A percentile compares a stretch with the other conserved stretches of the same genome.
Evolutionary conservation across 2,113 vertebrate species (phyloP).

Genomic region (Salminus brasiliensis): DNA sequence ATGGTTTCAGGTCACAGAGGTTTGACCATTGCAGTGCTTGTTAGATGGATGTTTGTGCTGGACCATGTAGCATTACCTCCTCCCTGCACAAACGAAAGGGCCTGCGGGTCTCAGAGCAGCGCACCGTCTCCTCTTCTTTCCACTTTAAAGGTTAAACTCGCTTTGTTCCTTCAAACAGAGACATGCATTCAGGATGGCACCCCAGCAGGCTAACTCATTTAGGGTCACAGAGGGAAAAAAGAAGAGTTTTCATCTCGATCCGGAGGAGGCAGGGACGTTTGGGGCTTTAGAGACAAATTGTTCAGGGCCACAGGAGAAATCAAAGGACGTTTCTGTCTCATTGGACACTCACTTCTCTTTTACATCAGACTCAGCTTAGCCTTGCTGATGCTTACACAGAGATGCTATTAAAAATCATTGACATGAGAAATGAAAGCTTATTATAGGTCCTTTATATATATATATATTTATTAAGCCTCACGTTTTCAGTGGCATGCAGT

Average conservation of each 20-base stretch:
- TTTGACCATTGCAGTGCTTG: constrained; percentile 47
- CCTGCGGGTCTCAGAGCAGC: constrained; percentile 47
- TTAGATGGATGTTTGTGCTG: constrained; percentile 44
- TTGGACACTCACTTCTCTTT: neutral
- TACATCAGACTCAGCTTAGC: neutral
- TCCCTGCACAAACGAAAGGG: constrained; percentile 46
- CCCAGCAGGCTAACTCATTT: constrained; percentile 50
- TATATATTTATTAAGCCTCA: too few relatives aligned
- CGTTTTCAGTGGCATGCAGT: too few relatives aligned
- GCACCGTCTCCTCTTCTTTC: constrained; percentile 52
- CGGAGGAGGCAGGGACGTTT: neutral
- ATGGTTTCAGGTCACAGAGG: constrained; percentile 27
- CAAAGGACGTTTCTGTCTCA: neutral
- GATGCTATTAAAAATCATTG: neutral
- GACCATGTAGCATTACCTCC: constrained; percentile 33
- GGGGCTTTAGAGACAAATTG: neutral
- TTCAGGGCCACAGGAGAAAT: constrained; percentile 1
- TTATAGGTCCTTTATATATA: too few relatives aligned
- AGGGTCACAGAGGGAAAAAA: constrained; percentile 45
- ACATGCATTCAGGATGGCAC: constrained; percentile 59
- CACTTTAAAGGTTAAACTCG: constrained; percentile 67
- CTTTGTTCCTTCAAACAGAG: constrained; percentile 61
- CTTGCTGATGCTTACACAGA: neutral
- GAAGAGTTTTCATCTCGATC: constrained; percentile 48
- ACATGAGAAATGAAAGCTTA: too few relatives aligned